A percentile compares a stretch with the other conserved stretches of the same genome.
phyloP scores from a whole-genome alignment of 2,888 invertebrate genomes.

The Agrochola macilenta region DNA sequence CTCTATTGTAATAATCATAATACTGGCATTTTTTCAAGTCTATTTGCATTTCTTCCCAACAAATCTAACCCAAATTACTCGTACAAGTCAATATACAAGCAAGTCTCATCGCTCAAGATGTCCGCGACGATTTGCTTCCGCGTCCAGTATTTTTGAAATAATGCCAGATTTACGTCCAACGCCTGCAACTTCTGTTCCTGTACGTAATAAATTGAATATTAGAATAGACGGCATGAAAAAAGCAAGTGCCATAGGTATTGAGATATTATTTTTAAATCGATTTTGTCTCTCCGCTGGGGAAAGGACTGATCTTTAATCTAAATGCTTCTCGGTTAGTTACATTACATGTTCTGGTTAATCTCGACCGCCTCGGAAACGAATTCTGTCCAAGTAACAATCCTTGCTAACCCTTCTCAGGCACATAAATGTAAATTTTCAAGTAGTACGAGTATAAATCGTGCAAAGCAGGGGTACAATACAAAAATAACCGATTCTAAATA shows the following conservation, averaged over 20 bases:
- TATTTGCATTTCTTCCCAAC: neutral
- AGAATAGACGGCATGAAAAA: conserved; percentile 10
- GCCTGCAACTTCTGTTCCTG: conserved; percentile 18
- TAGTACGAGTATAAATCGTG: too few species aligned
- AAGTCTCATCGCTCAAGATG: conserved; percentile 69
- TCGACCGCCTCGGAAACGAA: neutral
- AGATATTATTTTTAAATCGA: neutral
- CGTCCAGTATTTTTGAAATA: conserved; percentile 82
- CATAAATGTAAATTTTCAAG: too few species aligned
- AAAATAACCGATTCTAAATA: conserved; percentile 24
- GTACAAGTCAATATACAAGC: conserved; percentile 61
- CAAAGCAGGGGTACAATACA: neutral
- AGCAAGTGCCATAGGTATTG: neutral
- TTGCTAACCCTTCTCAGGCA: neutral
- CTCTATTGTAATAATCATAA: neutral
- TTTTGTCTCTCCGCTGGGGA: neutral
- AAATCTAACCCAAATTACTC: conserved; percentile 19
- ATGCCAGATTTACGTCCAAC: conserved; percentile 75
- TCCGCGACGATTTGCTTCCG: conserved; percentile 80
- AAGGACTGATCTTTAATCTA: neutral
- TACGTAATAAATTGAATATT: conserved; percentile 21
- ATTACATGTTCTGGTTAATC: neutral
- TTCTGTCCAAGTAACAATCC: neutral
- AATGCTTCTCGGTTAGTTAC: neutral
- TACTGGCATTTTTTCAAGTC: neutral